Percentiles rank a stretch among this genome's conserved stretches.
Evolutionary conservation across 2,113 vertebrate species (phyloP).

Genomic region (Podarcis raffonei): DNA sequence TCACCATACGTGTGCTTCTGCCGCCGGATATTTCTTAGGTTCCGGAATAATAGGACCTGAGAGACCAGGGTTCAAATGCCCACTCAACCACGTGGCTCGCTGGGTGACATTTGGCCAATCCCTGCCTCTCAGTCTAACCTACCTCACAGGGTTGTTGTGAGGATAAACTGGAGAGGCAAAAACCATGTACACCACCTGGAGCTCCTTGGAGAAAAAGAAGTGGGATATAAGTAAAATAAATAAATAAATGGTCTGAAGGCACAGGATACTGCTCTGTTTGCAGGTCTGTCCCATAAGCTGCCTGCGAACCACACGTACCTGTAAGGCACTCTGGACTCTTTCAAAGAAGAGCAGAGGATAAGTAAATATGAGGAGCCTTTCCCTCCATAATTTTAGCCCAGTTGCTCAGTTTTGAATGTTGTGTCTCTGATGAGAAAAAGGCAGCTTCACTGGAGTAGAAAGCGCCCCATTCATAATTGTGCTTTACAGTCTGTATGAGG

Average conservation of each 20-base stretch:
- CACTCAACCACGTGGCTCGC: too few relatives aligned
- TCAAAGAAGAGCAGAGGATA: not conserved
- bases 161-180: too few relatives aligned
- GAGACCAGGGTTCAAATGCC: too few relatives aligned
- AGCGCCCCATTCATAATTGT: not conserved
- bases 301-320: not conserved
- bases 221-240: not conserved
- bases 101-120: too few relatives aligned
- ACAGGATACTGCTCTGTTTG: not conserved
- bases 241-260: not conserved
- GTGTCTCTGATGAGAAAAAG: not conserved
- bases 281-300: not conserved
- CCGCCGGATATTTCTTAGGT: not conserved
- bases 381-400: not conserved
- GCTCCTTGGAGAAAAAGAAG: too few relatives aligned
- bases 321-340: not conserved
- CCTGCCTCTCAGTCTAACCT: too few relatives aligned
- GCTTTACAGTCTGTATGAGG: not conserved
- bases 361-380: not conserved
- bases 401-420: not conserved
- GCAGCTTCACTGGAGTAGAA: not conserved
- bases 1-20: not conserved
- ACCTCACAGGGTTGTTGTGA: too few relatives aligned
- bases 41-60: not conserved
- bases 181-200: too few relatives aligned